A percentile compares a stretch with the other conserved stretches of the same genome.
Evolutionary conservation across 1,140 invertebrate species (phyloP).

Genomic region (Zaprionus capensis): DNA sequence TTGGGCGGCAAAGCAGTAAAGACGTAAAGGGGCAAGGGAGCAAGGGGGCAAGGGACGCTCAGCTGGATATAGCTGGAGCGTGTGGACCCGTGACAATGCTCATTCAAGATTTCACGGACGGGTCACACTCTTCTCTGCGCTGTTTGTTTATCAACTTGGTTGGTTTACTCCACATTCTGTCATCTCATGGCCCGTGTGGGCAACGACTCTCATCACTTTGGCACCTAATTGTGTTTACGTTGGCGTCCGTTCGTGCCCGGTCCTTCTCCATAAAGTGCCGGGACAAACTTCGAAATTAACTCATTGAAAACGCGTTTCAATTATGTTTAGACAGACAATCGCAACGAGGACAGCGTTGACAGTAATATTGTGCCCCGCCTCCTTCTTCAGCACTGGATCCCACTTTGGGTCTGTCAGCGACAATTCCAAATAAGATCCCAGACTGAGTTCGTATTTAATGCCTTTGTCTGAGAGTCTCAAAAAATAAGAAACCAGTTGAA

Average conservation of each 20-base stretch:
- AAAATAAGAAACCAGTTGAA: constrained; percentile 53
- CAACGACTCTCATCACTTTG: constrained; percentile 47
- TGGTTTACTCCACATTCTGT: constrained; percentile 77
- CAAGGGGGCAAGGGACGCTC: neutral
- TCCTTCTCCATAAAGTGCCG: constrained; percentile 38
- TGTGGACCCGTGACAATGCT: constrained; percentile 42
- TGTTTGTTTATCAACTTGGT: constrained; percentile 62
- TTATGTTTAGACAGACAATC: constrained; percentile 78
- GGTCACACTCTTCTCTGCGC: neutral
- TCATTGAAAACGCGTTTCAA: constrained; percentile 79
- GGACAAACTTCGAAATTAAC: constrained; percentile 67
- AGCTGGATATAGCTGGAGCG: neutral
- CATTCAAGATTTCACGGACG: constrained; percentile 48
- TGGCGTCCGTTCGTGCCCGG: constrained; percentile 41
- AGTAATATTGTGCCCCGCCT: constrained; percentile 53
- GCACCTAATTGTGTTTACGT: constrained; percentile 83
- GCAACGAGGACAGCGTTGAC: constrained; percentile 56
- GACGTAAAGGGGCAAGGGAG: neutral
- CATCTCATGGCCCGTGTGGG: constrained; percentile 69
- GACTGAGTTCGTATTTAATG: constrained; percentile 62
- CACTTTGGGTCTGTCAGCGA: constrained; percentile 37
- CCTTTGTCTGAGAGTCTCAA: constrained; percentile 59
- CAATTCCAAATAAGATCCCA: constrained; percentile 39
- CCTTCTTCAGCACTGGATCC: neutral
- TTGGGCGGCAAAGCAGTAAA: neutral